Percentiles rank a stretch among this genome's conserved stretches.
Conservation (phyloP, 1,140 invertebrate genomes). For the Schlechtendalia chinensis region DNA sequence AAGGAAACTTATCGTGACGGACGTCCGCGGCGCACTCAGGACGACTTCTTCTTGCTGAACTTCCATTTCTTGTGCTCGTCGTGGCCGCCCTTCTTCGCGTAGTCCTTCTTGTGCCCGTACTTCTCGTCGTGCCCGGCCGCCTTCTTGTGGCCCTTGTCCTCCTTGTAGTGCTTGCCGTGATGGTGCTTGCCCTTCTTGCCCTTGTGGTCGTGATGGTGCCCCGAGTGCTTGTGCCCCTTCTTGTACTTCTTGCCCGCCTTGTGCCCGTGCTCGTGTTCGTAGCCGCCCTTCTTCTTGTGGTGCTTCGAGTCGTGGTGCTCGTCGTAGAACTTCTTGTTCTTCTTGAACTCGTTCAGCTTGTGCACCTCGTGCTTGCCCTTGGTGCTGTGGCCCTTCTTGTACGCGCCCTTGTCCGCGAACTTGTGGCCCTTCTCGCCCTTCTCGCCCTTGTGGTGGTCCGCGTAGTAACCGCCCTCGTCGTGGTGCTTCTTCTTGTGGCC, state of each 20-base stretch:
- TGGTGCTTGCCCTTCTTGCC: constrained; percentile 65
- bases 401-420: constrained; percentile 64
- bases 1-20: no score
- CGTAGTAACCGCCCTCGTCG: constrained; percentile 58
- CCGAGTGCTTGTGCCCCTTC: constrained; percentile 69
- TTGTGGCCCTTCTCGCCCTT: constrained; percentile 68
- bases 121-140: constrained; percentile 67
- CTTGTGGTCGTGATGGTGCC: constrained; percentile 64
- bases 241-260: constrained; percentile 74
- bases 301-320: constrained; percentile 65
- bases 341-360: constrained; percentile 71
- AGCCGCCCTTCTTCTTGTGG: constrained; percentile 63
- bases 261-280: constrained; percentile 63
- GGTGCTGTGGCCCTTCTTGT: constrained; percentile 66
- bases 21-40: not conserved
- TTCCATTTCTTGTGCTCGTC: constrained; percentile 68
- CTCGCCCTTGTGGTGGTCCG: constrained; percentile 61
- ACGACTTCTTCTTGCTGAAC: constrained; percentile 54
- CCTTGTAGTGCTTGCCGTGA: constrained; percentile 63
- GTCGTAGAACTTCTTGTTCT: constrained; percentile 69
- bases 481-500: constrained; percentile 68
- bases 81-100: constrained; percentile 68
- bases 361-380: constrained; percentile 68
- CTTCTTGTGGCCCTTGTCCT: constrained; percentile 67
- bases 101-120: constrained; percentile 65